phyloP scores from a whole-genome alignment of 2,797 vertebrate species.

The Jordanella pulchra region DNA sequence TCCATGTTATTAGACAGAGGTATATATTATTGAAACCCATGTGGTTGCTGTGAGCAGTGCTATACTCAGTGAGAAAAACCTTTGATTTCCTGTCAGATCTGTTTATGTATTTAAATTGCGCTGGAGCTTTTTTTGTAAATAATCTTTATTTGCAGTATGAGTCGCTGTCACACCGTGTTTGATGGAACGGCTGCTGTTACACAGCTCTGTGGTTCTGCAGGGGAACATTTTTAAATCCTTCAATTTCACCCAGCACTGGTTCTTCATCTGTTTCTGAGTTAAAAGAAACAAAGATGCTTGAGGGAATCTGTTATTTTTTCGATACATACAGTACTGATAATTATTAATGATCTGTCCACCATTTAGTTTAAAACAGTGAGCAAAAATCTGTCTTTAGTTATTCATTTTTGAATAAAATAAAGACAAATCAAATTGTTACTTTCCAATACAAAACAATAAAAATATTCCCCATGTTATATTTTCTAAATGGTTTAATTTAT shows the following conservation, averaged over 20 bases:
- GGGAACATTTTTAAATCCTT: neutral
- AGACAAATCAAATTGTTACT: neutral
- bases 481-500: slow-evolving; percentile 20
- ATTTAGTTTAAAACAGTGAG: slow-evolving; percentile 55
- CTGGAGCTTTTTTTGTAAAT: too few relatives aligned
- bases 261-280: neutral
- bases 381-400: slow-evolving; percentile 54
- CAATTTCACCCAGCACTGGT: neutral
- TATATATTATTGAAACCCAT: too few relatives aligned
- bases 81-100: neutral
- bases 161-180: too few relatives aligned
- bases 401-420: slow-evolving; percentile 60
- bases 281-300: neutral
- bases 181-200: too few relatives aligned
- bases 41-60: neutral
- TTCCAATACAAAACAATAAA: slow-evolving; percentile 28
- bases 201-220: too few relatives aligned
- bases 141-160: too few relatives aligned
- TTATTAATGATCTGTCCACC: slow-evolving; percentile 22
- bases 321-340: slow-evolving; percentile 16
- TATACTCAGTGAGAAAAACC: neutral
- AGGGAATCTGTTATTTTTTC: slow-evolving; percentile 18
- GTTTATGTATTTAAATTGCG: too few relatives aligned
- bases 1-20: too few relatives aligned
- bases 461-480: slow-evolving; percentile 31